Base-by-base conservation (phyloP, 2,797 vertebrate species). In the Neopelma chrysocephalum region DNA sequence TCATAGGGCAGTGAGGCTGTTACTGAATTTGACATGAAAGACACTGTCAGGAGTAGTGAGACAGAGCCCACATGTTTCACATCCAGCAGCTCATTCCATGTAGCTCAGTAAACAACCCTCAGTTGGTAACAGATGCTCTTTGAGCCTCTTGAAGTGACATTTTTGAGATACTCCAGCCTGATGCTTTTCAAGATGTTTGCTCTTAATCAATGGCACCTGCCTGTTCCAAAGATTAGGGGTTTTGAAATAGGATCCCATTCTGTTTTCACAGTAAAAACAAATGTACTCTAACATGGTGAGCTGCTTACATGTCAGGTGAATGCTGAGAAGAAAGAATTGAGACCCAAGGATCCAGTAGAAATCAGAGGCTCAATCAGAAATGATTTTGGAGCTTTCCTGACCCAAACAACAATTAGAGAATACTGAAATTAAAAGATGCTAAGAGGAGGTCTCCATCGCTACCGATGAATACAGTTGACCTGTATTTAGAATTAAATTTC, bases 231-330 rank as follows among this genome's bases (percentile, higher is more conserved):
- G 81, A 73, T 6, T 70, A 27, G 32, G 19, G 11, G 9, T 34
- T 95, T 92, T 93, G 23, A 64, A 61, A 32, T 23, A 93, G 36
- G 21, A 96, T 8, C 43, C 54, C 8, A 4, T 83, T 95, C 47
- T 69, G 40, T 93, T 96, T 79, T 72, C 78, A 64, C 40, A 57
- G 71, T 56, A 85, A 89, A 95, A 94, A 48, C 32, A 80, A 72
- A 68, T 11, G 32, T 91, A 68, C 60, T 70, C 13, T 89, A 83
- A 62, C 56, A 42, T 40, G 47, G 65, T 89, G 64, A 89, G 34
- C 36, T 76, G 58, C 73, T 86, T 91, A 60, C 45, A 34, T 54
- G 19, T 38, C 31, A 51, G 36, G 31, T 81, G 68, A 87, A 56
- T 36, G 31, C n/a, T 80, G 56, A 58, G 58, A 71, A 42, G 31